Evolutionary conservation across 2,113 vertebrate genomes (phyloP), one percentile per base, ranked within the genome.

Genomic region (Heloderma charlesbogerti): DNA sequence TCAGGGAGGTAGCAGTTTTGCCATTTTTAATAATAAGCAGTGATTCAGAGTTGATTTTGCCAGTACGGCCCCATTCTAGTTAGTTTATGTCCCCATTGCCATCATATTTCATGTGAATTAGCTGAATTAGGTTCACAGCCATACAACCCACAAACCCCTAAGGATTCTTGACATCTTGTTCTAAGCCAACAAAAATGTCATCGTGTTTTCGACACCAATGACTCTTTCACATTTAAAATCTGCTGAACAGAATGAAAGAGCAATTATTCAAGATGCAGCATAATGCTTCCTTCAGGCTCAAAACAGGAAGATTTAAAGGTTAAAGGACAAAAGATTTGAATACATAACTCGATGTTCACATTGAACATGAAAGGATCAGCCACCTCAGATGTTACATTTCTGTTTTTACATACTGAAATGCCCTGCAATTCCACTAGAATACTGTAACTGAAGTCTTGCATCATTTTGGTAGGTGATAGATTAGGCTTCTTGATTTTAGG

Each of bases 291-390:
- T 89, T 48, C 27, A 66, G 90, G 29, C 74, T 94, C 84, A 81
- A n/a, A 18, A 83, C 18, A 31, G 57, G 79, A 75, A 89, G 10
- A 83, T 88, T 6, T 48, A 81, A 93, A 74, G 7, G 31, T 83
- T 89, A 95, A 92, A n/a, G 29, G 72, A 91, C 0, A 25, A 43
- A 88, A 84, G 10, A 91, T 16, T 15, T 92, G 54, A 94, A 89
- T 87, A 91, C 13, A 87, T 72, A 92, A 79, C 69, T 22, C 89
- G 48, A 87, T 13, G 60, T 91, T 18, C 48, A 69, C 34, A 89
- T 27, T 87, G 60, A 91, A 71, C 15, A 43, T 54, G 87, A 29
- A 69, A 87, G 84, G 83, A 88, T 69, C 60, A 91, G 74, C 9
- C n/a, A 54, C 1, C 3, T 83, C 1, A 86, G 25, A 82, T 71